Conservation (phyloP, 92 coral and sea anemone species). For the Bergia puertoricense region DNA sequence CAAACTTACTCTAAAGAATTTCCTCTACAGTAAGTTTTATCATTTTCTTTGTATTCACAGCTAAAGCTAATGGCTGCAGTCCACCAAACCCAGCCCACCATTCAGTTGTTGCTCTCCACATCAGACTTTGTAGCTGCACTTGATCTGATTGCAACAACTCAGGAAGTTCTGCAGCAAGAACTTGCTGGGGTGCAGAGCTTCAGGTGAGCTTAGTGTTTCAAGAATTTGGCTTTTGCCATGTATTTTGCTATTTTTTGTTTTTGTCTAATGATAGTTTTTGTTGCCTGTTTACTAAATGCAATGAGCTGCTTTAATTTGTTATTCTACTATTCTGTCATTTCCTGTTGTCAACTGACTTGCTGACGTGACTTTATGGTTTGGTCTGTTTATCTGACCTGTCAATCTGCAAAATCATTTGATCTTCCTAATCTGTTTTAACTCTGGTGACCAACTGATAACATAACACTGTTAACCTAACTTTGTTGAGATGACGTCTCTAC, state of each 20-base stretch:
- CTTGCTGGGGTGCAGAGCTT: conserved; percentile 96
- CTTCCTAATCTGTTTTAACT: too few relatives aligned
- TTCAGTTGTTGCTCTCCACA: conserved; percentile 90
- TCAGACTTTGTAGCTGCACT: conserved; percentile 98
- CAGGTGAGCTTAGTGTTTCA: conserved; percentile 52
- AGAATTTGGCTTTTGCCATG: not conserved
- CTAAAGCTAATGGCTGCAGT: conserved; percentile 95
- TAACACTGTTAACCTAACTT: too few relatives aligned
- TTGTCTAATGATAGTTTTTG: not conserved
- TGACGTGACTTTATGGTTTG: too few relatives aligned
- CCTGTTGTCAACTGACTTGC: not conserved
- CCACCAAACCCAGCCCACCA: conserved; percentile 98
- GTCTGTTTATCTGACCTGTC: too few relatives aligned
- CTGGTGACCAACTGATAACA: too few relatives aligned
- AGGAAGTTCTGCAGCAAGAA: conserved; percentile 96
- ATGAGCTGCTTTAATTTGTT: too few relatives aligned
- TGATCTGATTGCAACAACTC: conserved; percentile 92
- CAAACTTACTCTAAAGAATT: not conserved
- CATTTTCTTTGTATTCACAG: conserved; percentile 35
- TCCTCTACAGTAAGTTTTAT: not conserved
- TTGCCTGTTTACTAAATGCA: too few relatives aligned
- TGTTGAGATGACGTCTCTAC: too few relatives aligned
- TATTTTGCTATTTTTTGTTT: too few relatives aligned
- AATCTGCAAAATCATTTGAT: too few relatives aligned
- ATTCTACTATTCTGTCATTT: not conserved